A percentile compares a stretch with the other conserved stretches of the same genome.
phyloP scores from a whole-genome alignment of 35 echinoderm and acorn worm species.

The Heliocidaris tuberculata region DNA sequence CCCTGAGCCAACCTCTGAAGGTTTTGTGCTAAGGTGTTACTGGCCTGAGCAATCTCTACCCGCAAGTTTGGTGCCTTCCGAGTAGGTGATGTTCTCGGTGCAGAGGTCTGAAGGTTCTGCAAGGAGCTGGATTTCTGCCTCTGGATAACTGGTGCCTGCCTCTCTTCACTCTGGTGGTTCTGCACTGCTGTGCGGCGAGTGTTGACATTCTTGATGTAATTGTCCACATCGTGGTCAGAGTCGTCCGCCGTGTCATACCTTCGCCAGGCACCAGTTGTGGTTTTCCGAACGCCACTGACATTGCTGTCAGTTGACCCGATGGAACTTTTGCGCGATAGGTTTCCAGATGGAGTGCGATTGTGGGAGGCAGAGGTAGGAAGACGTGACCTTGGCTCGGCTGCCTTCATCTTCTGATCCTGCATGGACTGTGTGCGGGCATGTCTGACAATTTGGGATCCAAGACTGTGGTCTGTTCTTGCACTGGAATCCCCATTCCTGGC shows the following conservation, averaged over 20 bases:
- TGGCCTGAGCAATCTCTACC: slow-evolving; percentile 65
- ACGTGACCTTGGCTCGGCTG: slow-evolving; percentile 49
- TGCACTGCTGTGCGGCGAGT: background rate
- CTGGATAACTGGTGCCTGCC: slow-evolving; percentile 25
- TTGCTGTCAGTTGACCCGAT: slow-evolving; percentile 48
- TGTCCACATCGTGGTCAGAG: slow-evolving; percentile 54
- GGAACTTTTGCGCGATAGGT: slow-evolving; percentile 54
- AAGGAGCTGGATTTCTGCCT: slow-evolving; percentile 40
- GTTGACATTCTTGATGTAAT: slow-evolving; percentile 57
- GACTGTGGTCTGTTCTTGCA: slow-evolving; percentile 48
- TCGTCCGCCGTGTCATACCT: slow-evolving; percentile 31
- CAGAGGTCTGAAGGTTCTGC: slow-evolving; percentile 51
- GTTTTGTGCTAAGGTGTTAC: slow-evolving; percentile 62
- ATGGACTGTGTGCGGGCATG: slow-evolving; percentile 56
- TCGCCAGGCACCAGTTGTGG: slow-evolving; percentile 46
- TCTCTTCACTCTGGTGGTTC: slow-evolving; percentile 32
- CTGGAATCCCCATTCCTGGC: slow-evolving; percentile 34
- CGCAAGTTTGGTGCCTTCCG: slow-evolving; percentile 14
- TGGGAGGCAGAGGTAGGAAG: slow-evolving; percentile 36
- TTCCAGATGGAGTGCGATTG: slow-evolving; percentile 22
- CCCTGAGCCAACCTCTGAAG: slow-evolving; percentile 61
- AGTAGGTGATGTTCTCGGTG: background rate
- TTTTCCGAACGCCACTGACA: slow-evolving; percentile 28
- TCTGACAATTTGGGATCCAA: slow-evolving; percentile 53
- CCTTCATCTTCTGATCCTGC: slow-evolving; percentile 38